Conservation (phyloP, 2,888 invertebrate species). For the Odontothrips loti region DNA sequence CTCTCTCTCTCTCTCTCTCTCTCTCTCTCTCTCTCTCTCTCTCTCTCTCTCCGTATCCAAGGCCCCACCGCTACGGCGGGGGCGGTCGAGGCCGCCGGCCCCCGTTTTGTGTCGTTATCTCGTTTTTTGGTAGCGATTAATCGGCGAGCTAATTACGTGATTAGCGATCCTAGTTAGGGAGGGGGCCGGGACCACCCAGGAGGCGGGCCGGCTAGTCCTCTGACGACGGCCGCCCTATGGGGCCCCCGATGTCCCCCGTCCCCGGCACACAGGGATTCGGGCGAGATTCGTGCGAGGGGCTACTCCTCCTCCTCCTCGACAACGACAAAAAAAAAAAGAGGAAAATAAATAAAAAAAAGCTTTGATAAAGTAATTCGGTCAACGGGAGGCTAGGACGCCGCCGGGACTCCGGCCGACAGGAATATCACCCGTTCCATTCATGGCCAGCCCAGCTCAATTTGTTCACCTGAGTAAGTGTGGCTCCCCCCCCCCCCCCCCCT, state of each 20-base stretch:
- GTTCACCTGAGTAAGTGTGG: too few relatives aligned
- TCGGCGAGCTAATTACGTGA: not conserved
- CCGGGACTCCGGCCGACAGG: not conserved
- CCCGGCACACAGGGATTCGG: not conserved
- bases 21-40: not conserved
- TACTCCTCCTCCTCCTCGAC: too few relatives aligned
- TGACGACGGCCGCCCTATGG: too few relatives aligned
- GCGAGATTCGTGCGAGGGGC: not conserved
- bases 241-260: too few relatives aligned
- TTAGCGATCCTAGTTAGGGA: slow-evolving; percentile 14
- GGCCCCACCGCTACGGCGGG: too few relatives aligned
- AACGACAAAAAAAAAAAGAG: too few relatives aligned
- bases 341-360: not conserved
- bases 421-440: too few relatives aligned
- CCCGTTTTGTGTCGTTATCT: not conserved
- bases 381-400: not conserved
- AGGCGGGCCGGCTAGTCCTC: not conserved
- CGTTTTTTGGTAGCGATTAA: slow-evolving; percentile 12
- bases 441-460: too few relatives aligned
- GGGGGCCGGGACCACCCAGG: not conserved
- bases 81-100: too few relatives aligned
- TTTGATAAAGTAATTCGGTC: slow-evolving; percentile 8
- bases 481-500: too few relatives aligned
- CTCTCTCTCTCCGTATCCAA: too few relatives aligned
- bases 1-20: not conserved